phyloP scores from a whole-genome alignment of 2,797 vertebrate genomes.

The Tapera naevia region DNA sequence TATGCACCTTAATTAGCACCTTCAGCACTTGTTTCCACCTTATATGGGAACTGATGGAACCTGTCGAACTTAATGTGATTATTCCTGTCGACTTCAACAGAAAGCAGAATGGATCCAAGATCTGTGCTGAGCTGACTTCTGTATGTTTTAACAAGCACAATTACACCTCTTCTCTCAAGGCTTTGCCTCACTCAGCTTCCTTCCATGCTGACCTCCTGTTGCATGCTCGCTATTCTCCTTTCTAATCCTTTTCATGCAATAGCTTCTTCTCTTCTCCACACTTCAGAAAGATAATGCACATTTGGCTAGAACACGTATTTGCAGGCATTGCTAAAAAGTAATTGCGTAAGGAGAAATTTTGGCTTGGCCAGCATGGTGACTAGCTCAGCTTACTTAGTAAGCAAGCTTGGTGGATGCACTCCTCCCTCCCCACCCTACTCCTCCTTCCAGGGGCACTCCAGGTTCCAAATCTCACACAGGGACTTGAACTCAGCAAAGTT shows the following conservation, averaged over 20 bases:
- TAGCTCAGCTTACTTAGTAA: conserved; percentile 4
- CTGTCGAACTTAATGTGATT: not conserved
- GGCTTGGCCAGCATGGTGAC: not conserved
- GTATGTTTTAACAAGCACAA: not conserved
- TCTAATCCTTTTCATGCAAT: not conserved
- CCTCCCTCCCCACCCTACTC: conserved; percentile 16
- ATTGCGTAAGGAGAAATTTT: not conserved
- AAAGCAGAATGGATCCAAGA: not conserved
- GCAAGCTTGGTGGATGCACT: not conserved
- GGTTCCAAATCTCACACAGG: not conserved
- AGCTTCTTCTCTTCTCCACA: not conserved
- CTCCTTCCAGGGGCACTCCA: not conserved
- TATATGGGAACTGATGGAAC: not conserved
- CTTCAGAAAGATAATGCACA: not conserved
- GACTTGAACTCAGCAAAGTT: not conserved
- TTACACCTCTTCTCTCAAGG: not conserved
- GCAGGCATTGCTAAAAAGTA: not conserved
- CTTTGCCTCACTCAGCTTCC: not conserved
- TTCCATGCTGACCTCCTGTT: not conserved
- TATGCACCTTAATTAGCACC: conserved; percentile 32
- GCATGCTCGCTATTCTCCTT: not conserved
- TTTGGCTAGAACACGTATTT: not conserved
- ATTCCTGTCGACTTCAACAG: not conserved
- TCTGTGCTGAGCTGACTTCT: not conserved
- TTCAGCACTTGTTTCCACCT: conserved; percentile 19